Conservation (phyloP, 2,113 vertebrate genomes). For the Carassius carassius region DNA sequence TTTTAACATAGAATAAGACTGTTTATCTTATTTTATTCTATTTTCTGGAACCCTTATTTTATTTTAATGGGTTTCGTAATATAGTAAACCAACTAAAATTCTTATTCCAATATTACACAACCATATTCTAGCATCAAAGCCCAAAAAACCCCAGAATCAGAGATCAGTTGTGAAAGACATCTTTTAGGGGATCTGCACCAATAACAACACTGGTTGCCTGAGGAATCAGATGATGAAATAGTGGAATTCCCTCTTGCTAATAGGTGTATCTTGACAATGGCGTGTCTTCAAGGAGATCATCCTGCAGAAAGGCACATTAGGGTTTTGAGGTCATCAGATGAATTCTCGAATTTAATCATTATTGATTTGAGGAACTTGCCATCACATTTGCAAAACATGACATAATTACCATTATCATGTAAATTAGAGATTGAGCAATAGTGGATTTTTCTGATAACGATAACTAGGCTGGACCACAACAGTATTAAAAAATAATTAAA, state of each 20-base stretch:
- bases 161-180: background rate
- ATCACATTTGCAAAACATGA: background rate
- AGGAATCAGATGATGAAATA: background rate
- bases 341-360: background rate
- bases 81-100: no score
- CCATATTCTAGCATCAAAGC: background rate
- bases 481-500: no score
- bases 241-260: conserved; percentile 53
- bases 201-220: background rate
- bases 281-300: conserved; percentile 90
- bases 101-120: background rate
- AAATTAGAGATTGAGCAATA: background rate
- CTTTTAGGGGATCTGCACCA: background rate
- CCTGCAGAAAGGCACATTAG: conserved; percentile 67
- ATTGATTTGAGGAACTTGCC: background rate
- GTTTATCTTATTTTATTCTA: background rate
- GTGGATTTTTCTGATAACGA: background rate
- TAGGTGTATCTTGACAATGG: conserved; percentile 87
- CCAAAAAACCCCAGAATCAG: background rate
- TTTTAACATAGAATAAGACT: background rate
- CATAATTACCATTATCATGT: background rate
- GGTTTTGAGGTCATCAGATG: background rate
- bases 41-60: background rate
- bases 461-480: background rate
- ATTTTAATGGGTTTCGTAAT: no score